Percentiles rank a stretch among this genome's conserved stretches.
Evolutionary conservation across 2,113 vertebrate species (phyloP).

Genomic region (Cyanocitta stelleri): DNA sequence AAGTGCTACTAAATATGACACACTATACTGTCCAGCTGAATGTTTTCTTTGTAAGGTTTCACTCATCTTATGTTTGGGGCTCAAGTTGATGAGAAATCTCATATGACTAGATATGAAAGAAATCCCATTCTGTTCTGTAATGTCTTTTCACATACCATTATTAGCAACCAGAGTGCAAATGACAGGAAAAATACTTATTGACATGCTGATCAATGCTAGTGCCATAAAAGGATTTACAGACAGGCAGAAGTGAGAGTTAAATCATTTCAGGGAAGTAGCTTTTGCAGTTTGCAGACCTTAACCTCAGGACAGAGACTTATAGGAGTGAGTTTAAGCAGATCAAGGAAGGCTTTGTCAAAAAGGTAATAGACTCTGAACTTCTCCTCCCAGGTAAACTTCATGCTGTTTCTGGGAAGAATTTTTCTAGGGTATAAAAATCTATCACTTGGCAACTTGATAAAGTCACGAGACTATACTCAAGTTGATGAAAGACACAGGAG

Average conservation of each 20-base stretch:
- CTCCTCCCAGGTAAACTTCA: background rate
- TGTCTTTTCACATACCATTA: background rate
- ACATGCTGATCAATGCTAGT: background rate
- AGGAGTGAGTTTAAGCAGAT: background rate
- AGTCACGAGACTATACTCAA: background rate
- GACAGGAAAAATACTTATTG: background rate
- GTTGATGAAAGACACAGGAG: background rate
- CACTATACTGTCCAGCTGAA: background rate
- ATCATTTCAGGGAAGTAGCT: background rate
- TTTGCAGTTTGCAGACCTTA: slow-evolving; percentile 10
- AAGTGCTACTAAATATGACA: background rate
- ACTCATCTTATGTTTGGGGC: background rate
- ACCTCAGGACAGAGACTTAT: background rate
- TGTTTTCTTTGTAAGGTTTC: background rate
- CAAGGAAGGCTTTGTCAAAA: background rate
- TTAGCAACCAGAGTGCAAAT: background rate
- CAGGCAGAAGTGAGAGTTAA: background rate
- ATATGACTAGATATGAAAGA: background rate
- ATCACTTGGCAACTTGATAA: background rate
- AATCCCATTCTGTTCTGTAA: background rate
- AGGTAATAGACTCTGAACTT: background rate
- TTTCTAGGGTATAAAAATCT: background rate
- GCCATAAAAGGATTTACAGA: background rate
- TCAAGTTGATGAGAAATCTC: background rate
- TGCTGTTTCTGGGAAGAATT: background rate